Evolutionary conservation across 2,797 vertebrate species (phyloP).

Genomic region (Xerus rutilus): DNA sequence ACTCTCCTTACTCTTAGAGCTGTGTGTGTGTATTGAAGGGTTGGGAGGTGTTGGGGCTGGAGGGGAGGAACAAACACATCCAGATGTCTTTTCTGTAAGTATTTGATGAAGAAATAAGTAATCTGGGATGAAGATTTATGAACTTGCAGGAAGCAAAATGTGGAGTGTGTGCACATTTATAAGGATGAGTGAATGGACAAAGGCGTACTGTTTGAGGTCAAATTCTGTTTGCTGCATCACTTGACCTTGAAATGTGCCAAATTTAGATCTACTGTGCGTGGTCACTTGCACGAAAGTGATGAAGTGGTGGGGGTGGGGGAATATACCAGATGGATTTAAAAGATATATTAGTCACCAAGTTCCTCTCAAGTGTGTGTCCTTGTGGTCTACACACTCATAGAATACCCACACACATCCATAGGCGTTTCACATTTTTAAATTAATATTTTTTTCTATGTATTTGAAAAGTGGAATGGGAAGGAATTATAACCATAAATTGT

Average conservation of each 20-base stretch:
- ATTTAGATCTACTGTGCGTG: slow-evolving; percentile 40
- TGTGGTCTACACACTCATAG: neutral
- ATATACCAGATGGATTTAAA: neutral
- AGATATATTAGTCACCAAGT: neutral
- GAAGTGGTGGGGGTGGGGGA: neutral
- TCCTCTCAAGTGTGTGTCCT: neutral
- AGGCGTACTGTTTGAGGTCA: slow-evolving; percentile 40
- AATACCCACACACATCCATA: neutral
- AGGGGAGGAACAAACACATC: neutral
- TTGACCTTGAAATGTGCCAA: slow-evolving; percentile 71
- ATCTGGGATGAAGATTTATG: slow-evolving; percentile 6
- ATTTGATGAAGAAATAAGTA: neutral
- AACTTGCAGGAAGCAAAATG: neutral
- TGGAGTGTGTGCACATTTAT: neutral
- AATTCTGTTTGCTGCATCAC: slow-evolving; percentile 63
- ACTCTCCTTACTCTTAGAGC: slow-evolving; percentile 66
- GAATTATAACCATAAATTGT: neutral
- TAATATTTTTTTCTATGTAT: neutral
- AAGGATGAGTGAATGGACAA: neutral
- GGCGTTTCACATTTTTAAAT: neutral
- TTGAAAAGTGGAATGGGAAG: neutral
- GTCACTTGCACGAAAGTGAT: slow-evolving; percentile 19
- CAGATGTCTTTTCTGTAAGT: slow-evolving; percentile 3
- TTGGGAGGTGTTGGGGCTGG: neutral
- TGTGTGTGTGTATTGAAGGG: slow-evolving; percentile 65